These are phyloP conservation scores for Dendronephthya gigantea DNA, from an alignment of 64 coral and sea anemone species.

Conservation along the genomic window DNA sequence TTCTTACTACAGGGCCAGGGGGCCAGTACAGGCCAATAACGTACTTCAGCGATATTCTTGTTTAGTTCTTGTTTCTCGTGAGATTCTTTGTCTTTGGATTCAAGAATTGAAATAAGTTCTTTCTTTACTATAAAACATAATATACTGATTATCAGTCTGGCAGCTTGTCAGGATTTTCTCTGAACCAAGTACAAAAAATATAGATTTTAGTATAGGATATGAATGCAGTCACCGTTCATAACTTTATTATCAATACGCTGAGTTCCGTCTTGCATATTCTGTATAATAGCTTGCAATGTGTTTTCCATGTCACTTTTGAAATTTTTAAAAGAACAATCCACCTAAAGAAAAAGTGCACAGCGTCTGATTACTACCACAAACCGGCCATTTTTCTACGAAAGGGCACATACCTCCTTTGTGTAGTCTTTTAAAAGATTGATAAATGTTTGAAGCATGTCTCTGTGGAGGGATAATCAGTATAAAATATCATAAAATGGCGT, in stretches of 20 bases:
- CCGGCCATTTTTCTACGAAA: too few species aligned
- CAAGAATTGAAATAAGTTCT: conserved; percentile 35
- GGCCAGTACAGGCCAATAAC: neutral
- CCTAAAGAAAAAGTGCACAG: neutral
- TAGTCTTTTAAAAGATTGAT: conserved; percentile 91
- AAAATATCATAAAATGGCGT: neutral
- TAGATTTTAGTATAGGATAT: neutral
- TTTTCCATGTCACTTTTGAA: conserved; percentile 65
- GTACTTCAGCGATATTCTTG: conserved; percentile 37
- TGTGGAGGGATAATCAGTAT: conserved; percentile 5
- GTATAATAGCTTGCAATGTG: conserved; percentile 37
- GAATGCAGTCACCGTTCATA: conserved; percentile 51
- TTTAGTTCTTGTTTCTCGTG: conserved; percentile 42
- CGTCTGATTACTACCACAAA: too few species aligned
- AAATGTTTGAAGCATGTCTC: conserved; percentile 81
- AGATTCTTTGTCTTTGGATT: conserved; percentile 21
- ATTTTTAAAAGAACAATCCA: conserved; percentile 47
- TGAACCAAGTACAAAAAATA: neutral
- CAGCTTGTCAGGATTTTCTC: neutral
- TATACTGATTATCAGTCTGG: neutral
- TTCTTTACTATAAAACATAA: conserved; percentile 33
- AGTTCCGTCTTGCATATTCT: conserved; percentile 55
- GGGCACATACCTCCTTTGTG: conserved; percentile 89
- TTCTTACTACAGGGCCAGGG: too few species aligned
- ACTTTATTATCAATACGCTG: conserved; percentile 47